A percentile compares a stretch with the other conserved stretches of the same genome.
Conservation (phyloP, 2,888 invertebrate genomes). For the Aspidiotus rigidus region DNA sequence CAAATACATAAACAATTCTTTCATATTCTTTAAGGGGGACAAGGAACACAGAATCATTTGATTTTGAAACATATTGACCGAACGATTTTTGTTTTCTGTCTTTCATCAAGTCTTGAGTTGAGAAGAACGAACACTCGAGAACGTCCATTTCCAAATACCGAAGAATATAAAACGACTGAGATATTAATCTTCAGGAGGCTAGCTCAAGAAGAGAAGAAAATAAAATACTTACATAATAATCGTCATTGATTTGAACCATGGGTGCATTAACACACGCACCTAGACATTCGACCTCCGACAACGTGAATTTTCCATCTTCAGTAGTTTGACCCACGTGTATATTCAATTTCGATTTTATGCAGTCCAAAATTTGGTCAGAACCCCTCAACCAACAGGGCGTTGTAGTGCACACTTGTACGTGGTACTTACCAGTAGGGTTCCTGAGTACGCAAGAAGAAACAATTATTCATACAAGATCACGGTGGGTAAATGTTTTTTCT, state of each 20-base stretch:
- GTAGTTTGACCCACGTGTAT: slow-evolving; percentile 67
- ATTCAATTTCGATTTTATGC: slow-evolving; percentile 59
- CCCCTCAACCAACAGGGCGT: slow-evolving; percentile 98
- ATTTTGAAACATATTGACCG: too few species aligned
- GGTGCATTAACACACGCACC: slow-evolving; percentile 99
- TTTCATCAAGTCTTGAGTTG: not conserved
- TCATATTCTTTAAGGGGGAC: too few species aligned
- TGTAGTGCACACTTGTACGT: slow-evolving; percentile 92
- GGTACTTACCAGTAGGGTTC: slow-evolving; percentile 88
- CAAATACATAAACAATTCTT: too few species aligned
- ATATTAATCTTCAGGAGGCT: not conserved
- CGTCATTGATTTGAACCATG: slow-evolving; percentile 95
- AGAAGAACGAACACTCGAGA: slow-evolving; percentile 19
- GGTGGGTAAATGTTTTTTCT: not conserved
- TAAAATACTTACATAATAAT: slow-evolving; percentile 77
- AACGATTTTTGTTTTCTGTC: too few species aligned
- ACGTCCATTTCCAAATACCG: not conserved
- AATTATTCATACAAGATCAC: too few species aligned
- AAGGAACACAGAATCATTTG: too few species aligned
- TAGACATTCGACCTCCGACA: slow-evolving; percentile 97
- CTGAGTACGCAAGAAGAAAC: slow-evolving; percentile 44
- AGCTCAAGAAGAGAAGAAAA: not conserved
- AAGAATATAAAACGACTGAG: slow-evolving; percentile 17
- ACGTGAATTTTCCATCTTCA: slow-evolving; percentile 74
- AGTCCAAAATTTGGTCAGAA: slow-evolving; percentile 79